phyloP scores from a whole-genome alignment of 1,140 invertebrate species.

The Drosophila persimilis region DNA sequence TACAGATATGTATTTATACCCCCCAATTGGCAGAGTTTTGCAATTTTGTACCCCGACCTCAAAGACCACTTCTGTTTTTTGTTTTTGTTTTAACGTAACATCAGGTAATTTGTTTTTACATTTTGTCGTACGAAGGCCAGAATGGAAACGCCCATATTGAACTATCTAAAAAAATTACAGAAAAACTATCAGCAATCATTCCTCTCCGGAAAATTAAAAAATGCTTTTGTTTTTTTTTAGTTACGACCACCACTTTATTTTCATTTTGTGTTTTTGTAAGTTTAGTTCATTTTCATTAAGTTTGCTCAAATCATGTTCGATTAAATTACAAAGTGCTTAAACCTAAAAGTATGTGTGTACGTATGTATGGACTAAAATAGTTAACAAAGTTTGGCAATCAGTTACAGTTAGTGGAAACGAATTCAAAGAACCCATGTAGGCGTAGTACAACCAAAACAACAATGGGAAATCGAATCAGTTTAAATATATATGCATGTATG shows the following conservation, averaged over 20 bases:
- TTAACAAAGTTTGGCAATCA: constrained; percentile 73
- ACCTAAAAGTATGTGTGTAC: constrained; percentile 73
- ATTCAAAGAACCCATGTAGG: constrained; percentile 54
- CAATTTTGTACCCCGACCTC: too few species aligned
- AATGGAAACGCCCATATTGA: too few species aligned
- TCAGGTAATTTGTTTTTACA: too few species aligned
- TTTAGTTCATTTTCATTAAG: constrained; percentile 78
- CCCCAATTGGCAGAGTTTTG: too few species aligned
- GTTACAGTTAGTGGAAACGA: constrained; percentile 66
- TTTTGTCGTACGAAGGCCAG: too few species aligned
- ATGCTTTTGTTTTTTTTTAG: constrained; percentile 27
- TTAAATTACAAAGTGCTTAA: constrained; percentile 77
- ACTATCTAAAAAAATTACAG: too few species aligned
- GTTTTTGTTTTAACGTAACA: too few species aligned
- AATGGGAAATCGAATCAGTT: constrained; percentile 73
- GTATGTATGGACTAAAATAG: constrained; percentile 78
- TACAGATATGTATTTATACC: too few species aligned
- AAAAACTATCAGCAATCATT: too few species aligned
- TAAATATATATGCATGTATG: constrained; percentile 9
- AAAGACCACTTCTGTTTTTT: too few species aligned
- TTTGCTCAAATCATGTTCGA: constrained; percentile 78
- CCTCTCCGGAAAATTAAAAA: neutral
- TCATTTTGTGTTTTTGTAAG: constrained; percentile 69
- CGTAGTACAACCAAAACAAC: constrained; percentile 63
- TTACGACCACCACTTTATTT: constrained; percentile 78